Percentiles rank a stretch among this genome's conserved stretches.
Evolutionary conservation across 1,140 invertebrate genomes (phyloP).

Genomic region (Chironomus tepperi): DNA sequence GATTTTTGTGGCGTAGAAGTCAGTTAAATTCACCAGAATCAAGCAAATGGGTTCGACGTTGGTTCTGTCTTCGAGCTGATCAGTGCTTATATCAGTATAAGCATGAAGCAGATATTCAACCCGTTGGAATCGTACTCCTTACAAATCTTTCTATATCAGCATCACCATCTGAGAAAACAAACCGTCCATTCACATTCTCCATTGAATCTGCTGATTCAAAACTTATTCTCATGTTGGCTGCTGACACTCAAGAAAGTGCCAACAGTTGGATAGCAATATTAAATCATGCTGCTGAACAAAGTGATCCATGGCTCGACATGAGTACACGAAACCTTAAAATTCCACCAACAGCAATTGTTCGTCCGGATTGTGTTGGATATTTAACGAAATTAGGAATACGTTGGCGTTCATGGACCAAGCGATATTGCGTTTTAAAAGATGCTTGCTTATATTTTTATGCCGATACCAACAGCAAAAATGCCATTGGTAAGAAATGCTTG

Average conservation of each 20-base stretch:
- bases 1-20: conserved; percentile 69
- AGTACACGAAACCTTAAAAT: conserved; percentile 58
- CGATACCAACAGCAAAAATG: conserved; percentile 72
- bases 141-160: conserved; percentile 64
- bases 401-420: conserved; percentile 78
- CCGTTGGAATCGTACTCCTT: conserved; percentile 79
- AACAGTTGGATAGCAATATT: conserved; percentile 68
- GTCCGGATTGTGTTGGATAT: conserved; percentile 86
- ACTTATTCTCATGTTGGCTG: conserved; percentile 63
- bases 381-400: conserved; percentile 70
- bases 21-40: conserved; percentile 43
- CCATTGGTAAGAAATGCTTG: conserved; percentile 65
- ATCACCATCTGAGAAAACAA: conserved; percentile 34
- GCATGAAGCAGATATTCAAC: conserved; percentile 74
- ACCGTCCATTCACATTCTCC: conserved; percentile 54
- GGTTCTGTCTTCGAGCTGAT: conserved; percentile 84
- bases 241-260: conserved; percentile 64
- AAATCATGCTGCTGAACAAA: conserved; percentile 55
- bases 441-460: conserved; percentile 92
- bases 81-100: conserved; percentile 95
- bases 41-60: conserved; percentile 77
- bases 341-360: conserved; percentile 58
- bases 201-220: conserved; percentile 68
- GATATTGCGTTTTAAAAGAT: conserved; percentile 92
- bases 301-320: conserved; percentile 69